Evolutionary conservation across 2,113 vertebrate genomes (phyloP).

Genomic region (Rhabdomys dilectus): DNA sequence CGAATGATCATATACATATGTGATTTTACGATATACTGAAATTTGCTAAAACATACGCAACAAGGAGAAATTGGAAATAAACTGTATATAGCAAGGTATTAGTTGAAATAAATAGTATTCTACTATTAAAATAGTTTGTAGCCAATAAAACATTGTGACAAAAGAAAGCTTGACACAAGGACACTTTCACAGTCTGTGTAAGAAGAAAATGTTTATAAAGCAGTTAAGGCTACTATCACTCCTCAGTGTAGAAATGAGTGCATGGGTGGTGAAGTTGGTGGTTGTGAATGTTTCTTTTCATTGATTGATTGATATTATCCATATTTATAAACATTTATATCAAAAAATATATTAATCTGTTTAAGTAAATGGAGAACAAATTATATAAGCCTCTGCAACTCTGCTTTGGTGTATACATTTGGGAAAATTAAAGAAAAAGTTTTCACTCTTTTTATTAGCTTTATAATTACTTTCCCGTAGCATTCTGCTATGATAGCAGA

Average conservation of each 20-base stretch:
- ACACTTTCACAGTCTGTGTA: neutral
- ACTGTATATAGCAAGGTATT: neutral
- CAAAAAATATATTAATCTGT: slow-evolving; percentile 69
- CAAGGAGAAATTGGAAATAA: slow-evolving; percentile 28
- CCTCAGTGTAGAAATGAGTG: neutral
- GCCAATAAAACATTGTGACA: neutral
- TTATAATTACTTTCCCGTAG: slow-evolving; percentile 83
- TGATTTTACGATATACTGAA: neutral
- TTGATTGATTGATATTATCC: neutral
- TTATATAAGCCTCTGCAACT: slow-evolving; percentile 58
- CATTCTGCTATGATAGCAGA: slow-evolving; percentile 82
- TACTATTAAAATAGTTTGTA: neutral
- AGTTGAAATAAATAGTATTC: neutral
- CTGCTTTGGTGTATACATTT: slow-evolving; percentile 76
- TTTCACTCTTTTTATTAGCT: slow-evolving; percentile 82
- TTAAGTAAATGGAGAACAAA: slow-evolving; percentile 52
- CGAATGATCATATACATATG: neutral
- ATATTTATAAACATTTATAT: slow-evolving; percentile 26
- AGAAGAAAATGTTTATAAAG: neutral
- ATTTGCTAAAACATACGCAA: slow-evolving; percentile 5
- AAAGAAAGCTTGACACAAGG: neutral
- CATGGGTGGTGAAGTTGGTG: neutral
- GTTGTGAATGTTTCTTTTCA: neutral
- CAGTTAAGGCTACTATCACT: neutral
- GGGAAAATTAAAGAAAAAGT: slow-evolving; percentile 73